Evolutionary conservation across 2,113 vertebrate genomes (phyloP).

Genomic region (Protobothrops flavoviridis): DNA sequence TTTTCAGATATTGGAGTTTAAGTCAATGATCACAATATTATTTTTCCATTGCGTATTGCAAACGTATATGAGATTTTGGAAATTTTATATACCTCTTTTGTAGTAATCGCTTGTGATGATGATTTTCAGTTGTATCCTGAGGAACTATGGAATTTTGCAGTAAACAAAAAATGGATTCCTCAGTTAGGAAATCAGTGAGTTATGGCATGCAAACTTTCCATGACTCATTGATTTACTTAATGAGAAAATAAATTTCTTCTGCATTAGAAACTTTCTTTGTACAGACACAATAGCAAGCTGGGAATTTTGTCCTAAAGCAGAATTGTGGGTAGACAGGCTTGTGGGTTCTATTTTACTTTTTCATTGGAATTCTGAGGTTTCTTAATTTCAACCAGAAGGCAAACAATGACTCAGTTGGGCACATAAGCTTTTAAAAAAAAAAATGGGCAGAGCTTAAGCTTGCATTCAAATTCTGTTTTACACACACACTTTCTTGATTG

Average conservation of each 20-base stretch:
- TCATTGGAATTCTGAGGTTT: neutral
- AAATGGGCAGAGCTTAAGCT: neutral
- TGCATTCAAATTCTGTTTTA: neutral
- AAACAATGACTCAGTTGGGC: neutral
- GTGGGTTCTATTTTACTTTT: neutral
- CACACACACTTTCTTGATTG: neutral
- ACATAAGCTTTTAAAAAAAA: too few species aligned
- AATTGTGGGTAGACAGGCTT: neutral
- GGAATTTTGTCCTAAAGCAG: neutral
- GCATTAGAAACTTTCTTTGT: neutral
- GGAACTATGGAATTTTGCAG: neutral
- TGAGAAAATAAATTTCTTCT: neutral
- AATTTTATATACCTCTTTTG: neutral
- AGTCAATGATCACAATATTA: neutral
- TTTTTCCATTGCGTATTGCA: neutral
- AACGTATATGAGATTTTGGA: neutral
- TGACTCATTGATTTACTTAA: neutral
- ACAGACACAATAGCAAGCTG: neutral
- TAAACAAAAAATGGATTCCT: neutral
- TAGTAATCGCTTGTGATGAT: neutral
- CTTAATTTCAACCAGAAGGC: neutral
- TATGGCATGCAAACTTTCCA: neutral
- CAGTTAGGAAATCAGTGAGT: neutral
- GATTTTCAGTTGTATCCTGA: neutral
- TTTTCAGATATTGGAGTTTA: neutral